A percentile compares a stretch with the other conserved stretches of the same genome.
These are phyloP conservation scores for Tipula confusa DNA, from an alignment of 2,888 invertebrate species.

Conservation along the genomic window DNA sequence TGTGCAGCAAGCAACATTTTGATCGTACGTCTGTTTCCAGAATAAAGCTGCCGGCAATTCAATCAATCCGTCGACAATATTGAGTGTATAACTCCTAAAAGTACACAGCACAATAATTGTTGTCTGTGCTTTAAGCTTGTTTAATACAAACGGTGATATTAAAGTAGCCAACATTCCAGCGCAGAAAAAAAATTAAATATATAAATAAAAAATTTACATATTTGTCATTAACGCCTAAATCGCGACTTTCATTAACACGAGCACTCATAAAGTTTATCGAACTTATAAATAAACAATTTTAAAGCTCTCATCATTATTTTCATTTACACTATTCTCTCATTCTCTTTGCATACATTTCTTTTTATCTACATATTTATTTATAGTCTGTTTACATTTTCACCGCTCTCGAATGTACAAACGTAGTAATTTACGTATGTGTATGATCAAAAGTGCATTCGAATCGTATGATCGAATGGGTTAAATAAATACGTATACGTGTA, in stretches of 20 bases:
- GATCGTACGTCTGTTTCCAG: too few species aligned
- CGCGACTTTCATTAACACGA: not conserved
- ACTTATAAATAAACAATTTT: not conserved
- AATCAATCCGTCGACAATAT: too few species aligned
- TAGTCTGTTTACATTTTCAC: not conserved
- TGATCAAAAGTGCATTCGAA: not conserved
- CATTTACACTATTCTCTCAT: not conserved
- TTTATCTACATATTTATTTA: not conserved
- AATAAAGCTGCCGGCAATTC: too few species aligned
- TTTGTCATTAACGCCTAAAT: not conserved
- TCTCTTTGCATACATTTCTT: not conserved
- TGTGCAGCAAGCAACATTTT: too few species aligned
- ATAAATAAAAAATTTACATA: too few species aligned
- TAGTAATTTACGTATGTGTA: not conserved
- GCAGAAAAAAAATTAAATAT: too few species aligned
- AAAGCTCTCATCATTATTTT: not conserved
- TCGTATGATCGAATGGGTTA: not conserved
- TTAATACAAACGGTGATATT: too few species aligned
- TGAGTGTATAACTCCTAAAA: too few species aligned
- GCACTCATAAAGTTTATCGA: not conserved
- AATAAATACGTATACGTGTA: too few species aligned
- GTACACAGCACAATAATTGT: too few species aligned
- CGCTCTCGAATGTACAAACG: not conserved
- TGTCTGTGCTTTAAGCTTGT: too few species aligned
- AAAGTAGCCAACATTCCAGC: not conserved